A percentile compares a stretch with the other conserved stretches of the same genome.
These are phyloP conservation scores for Drosophila rellima DNA, from an alignment of 2,888 invertebrate species.

Conservation along the genomic window DNA sequence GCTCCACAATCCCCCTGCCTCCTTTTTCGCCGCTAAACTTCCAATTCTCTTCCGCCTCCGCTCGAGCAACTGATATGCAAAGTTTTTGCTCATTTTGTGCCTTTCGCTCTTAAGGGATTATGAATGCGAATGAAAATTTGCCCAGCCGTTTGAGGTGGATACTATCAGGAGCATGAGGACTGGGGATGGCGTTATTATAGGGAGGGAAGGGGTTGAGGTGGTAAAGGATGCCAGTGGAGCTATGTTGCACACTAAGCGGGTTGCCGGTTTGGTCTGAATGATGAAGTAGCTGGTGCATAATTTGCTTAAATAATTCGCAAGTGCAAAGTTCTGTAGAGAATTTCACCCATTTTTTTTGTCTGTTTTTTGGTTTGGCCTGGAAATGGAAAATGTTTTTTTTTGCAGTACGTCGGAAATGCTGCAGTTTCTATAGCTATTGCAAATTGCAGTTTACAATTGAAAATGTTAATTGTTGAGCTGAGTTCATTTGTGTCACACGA, in stretches of 20 bases:
- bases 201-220: background rate
- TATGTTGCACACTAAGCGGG: slow-evolving; percentile 22
- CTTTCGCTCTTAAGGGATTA: slow-evolving; percentile 68
- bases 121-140: slow-evolving; percentile 72
- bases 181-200: background rate
- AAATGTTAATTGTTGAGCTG: slow-evolving; percentile 55
- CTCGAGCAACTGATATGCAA: slow-evolving; percentile 51
- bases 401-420: slow-evolving; percentile 42
- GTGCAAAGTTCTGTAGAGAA: slow-evolving; percentile 45
- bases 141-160: slow-evolving; percentile 29
- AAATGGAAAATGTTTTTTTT: slow-evolving; percentile 29
- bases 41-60: background rate
- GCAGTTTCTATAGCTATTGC: slow-evolving; percentile 45
- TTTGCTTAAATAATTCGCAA: slow-evolving; percentile 77
- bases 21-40: background rate
- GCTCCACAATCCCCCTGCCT: too few species aligned
- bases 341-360: background rate
- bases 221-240: slow-evolving; percentile 12
- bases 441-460: slow-evolving; percentile 42
- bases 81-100: slow-evolving; percentile 64
- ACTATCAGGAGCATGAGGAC: background rate
- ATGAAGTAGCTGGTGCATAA: slow-evolving; percentile 64
- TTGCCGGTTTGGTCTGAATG: slow-evolving; percentile 29
- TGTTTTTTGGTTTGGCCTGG: slow-evolving; percentile 31
- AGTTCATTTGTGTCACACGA: slow-evolving; percentile 38